These are phyloP conservation scores for Irena cyanogastra DNA, from an alignment of 2,113 vertebrate genomes.

Conservation along the genomic window DNA sequence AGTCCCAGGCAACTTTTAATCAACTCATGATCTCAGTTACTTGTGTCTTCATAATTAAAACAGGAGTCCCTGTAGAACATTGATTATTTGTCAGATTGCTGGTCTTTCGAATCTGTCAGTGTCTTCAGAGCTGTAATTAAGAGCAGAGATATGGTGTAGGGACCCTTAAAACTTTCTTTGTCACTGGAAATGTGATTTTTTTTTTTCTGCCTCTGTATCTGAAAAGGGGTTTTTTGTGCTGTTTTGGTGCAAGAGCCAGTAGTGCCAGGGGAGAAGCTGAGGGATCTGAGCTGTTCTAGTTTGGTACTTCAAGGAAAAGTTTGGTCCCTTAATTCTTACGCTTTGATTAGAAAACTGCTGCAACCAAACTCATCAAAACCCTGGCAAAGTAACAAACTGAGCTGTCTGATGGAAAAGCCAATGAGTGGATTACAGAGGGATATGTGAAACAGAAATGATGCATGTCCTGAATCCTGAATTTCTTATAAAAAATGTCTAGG, in stretches of 20 bases:
- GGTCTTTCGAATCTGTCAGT: background rate
- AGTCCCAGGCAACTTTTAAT: background rate
- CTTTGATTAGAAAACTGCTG: background rate
- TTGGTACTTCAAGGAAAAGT: background rate
- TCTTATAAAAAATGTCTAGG: background rate
- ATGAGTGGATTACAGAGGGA: background rate
- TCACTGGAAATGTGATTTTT: background rate
- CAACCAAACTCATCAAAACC: background rate
- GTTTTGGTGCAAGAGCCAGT: background rate
- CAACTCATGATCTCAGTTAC: background rate
- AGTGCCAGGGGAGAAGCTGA: background rate
- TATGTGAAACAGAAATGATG: background rate
- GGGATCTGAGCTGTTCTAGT: background rate
- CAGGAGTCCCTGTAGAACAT: background rate
- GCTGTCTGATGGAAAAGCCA: background rate
- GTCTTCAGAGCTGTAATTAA: background rate
- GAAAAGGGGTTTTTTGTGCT: background rate
- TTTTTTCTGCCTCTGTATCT: background rate
- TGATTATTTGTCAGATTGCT: background rate
- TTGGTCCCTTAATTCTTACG: background rate
- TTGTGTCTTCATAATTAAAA: constrained; percentile 26
- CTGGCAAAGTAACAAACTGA: background rate
- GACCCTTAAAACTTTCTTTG: background rate
- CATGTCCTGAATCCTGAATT: background rate
- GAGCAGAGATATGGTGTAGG: background rate